Base-by-base conservation (phyloP, 1,140 invertebrate genomes). In the Scaptomyza pallida region DNA sequence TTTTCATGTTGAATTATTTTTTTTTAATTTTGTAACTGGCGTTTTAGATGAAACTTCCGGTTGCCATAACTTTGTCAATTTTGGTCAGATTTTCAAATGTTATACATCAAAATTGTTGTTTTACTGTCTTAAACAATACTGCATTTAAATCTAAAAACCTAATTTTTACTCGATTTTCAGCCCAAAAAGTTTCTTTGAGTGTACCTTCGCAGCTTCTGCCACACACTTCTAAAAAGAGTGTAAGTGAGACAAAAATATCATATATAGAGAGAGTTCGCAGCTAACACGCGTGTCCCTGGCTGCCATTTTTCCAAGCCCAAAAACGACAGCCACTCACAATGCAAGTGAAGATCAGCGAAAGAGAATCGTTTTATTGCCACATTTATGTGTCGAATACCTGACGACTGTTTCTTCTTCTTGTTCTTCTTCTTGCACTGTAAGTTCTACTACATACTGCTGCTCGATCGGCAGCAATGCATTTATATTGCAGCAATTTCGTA, bases 401-500 rank as follows among this genome's bases (percentile, higher is more conserved):
- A 33, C 45, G 30, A 37, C 50, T 26, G 10, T 43, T 30, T 40
- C n/a, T 8, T 33, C 47, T 26, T n/a, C 43, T 13, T 13, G 43
- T 33, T 8, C 52, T 15, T 15, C 9, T 9, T n/a, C 50, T 17
- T 9, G 21, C 21, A 21, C 21, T 21, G n/a, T n/a, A n/a, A 21
- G 2, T 26, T 26, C 23, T 2, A 6, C 1, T 4, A 26, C 5
- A 26, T 5, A 26, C 57, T 62, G 33, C 15, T n/a, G 9, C 50
- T 61, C 75, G 78, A 82, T 89, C 82, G 78, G 67, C 82, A 88
- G 82, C 82, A 89, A 55, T 89, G 83, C 68, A 52, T 88, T 86
- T 88, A 88, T 88, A 88, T 88, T 88, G 82, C 82, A 82, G 82
- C 82, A 88, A 88, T 88, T 88, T 88, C 64, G 78, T 63, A 82